Conservation (phyloP, 2,888 invertebrate species). For the Endomychus coccineus region DNA sequence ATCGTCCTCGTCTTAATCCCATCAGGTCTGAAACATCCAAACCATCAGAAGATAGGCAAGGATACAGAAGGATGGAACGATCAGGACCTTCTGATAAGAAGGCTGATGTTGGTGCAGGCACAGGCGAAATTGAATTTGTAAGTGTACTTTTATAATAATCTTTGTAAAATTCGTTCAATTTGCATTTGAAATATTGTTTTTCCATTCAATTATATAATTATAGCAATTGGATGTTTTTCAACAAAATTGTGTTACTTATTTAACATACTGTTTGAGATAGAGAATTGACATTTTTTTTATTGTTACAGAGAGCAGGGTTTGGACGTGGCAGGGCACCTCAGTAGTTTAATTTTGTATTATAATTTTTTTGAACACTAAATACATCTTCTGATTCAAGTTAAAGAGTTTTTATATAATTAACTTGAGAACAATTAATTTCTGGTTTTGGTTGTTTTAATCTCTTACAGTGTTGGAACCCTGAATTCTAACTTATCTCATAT, state of each 20-base stretch:
- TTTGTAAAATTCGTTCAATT: neutral
- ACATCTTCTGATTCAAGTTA: too few relatives aligned
- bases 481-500: too few relatives aligned
- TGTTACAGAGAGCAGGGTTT: constrained; percentile 69
- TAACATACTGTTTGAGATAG: too few relatives aligned
- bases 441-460: too few relatives aligned
- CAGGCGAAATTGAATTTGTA: constrained; percentile 81
- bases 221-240: neutral
- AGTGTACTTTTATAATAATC: constrained; percentile 10
- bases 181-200: neutral
- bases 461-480: too few relatives aligned
- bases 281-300: constrained; percentile 27
- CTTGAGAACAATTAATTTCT: too few relatives aligned
- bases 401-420: too few relatives aligned
- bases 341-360: too few relatives aligned
- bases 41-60: constrained; percentile 74
- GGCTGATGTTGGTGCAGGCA: constrained; percentile 94
- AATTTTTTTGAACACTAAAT: too few relatives aligned
- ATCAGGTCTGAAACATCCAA: constrained; percentile 62
- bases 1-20: constrained; percentile 66
- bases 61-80: constrained; percentile 69
- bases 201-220: neutral
- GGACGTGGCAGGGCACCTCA: too few relatives aligned
- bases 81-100: constrained; percentile 76
- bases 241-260: too few relatives aligned